Base-by-base conservation (phyloP, 2,888 invertebrate species). In the Linnaemya vulpina region DNA sequence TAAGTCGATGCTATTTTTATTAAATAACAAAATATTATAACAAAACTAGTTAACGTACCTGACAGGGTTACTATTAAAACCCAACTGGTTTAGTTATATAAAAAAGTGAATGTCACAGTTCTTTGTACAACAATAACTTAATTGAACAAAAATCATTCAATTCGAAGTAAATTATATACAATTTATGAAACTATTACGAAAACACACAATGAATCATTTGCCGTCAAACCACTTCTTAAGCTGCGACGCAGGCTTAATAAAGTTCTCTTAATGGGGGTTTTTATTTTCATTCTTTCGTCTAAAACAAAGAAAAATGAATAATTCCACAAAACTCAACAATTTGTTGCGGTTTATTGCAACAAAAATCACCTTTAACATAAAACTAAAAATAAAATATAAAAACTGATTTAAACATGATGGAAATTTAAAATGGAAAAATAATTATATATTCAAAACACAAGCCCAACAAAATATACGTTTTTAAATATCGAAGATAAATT, bases 371-470 rank as follows among this genome's bases (percentile, higher is more conserved):
- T 58, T 55, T 49, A 55, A 38, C 40, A 65, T 35, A 68, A 22
- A 79, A 58, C 53, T 62, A 1, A 1, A 71, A 40, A 71, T 4
- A 49, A 68, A 5, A 55, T 38, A n/a, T 8, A 43, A 46, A 11
- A 43, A 46, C 51, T 40, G n/a, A 20, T 38, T 22, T 4, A 67
- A 76, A 67, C 58, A 38, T 78, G 67, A 67, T 49, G 55, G 46
- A 76, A 76, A 75, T 68, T 65, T 51, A 58, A 76, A 76, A 77
- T 63, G 40, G 40, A 60, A 77, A 71, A 67, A 62, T 68, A 62
- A 84, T 81, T 81, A 77, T 68, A 77, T 62, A 84, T 84, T 73
- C 84, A 77, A 74, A 77, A 49, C 80, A 84, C 84, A 80, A n/a
- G 60, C 35, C 67, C 11, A 15, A 53, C 20, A 70, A 49, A 51